These are phyloP conservation scores for Melanaphis sacchari DNA, from an alignment of 1,140 invertebrate species.

Conservation along the genomic window DNA sequence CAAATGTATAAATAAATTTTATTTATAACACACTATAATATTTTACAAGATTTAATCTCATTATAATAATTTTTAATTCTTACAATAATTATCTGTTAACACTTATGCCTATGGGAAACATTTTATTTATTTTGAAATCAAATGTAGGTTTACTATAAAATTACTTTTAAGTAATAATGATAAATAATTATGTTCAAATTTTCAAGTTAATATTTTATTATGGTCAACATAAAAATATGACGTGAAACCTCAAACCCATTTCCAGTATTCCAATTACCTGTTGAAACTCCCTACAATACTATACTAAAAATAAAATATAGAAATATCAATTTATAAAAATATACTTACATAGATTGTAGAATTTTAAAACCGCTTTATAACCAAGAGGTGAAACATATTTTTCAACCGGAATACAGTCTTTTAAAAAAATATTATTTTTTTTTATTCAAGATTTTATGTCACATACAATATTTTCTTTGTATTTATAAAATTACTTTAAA, in stretches of 20 bases:
- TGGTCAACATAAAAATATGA: not conserved
- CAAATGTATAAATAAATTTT: not conserved
- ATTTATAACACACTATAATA: not conserved
- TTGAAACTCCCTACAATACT: not conserved
- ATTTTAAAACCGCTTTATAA: not conserved
- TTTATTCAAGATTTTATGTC: too few species aligned
- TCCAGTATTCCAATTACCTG: not conserved
- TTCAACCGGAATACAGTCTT: not conserved
- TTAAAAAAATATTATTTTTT: not conserved
- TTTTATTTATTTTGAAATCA: too few species aligned
- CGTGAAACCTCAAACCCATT: not conserved
- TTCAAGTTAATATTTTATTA: not conserved
- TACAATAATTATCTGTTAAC: not conserved
- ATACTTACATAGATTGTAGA: not conserved
- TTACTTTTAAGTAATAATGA: not conserved
- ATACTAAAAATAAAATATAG: not conserved
- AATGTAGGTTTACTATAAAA: too few species aligned
- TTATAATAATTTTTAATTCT: not conserved
- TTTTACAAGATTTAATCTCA: not conserved
- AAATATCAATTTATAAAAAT: not conserved
- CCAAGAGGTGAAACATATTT: not conserved
- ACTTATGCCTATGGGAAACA: not conserved
- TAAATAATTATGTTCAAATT: not conserved
- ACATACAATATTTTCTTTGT: too few species aligned
- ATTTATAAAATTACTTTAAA: too few species aligned